Base-by-base conservation (phyloP, 2,797 vertebrate genomes). In the Morelia viridis region DNA sequence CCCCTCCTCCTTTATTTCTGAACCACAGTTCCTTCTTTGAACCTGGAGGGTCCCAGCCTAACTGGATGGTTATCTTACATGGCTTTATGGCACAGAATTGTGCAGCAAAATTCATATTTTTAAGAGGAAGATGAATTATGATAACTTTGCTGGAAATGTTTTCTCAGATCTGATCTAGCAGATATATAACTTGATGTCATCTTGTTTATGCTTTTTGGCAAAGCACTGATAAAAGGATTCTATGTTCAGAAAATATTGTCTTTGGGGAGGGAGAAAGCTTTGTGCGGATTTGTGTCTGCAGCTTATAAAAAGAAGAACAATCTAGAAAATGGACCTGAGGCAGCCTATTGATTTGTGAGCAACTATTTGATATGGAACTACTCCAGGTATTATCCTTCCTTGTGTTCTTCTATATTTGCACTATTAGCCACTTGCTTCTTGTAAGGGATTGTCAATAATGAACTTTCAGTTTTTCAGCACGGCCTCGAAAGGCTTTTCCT, bases 321-420 rank as follows among this genome's bases (percentile, higher is more conserved):
- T 26, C n/a, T 17, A 84, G 84, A 41, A 84, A 65, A 26, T 90
- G 22, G 50, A 90, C 92, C 89, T 62, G 50, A 85, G 91, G 58
- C 46, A 91, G n/a, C 80, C 60, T 31, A 84, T 5, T 91, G 93
- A n/a, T 41, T 56, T 31, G 57, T 12, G 83, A 41, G 13, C 89
- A 71, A 85, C 57, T 56, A 1, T 57, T 50, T 26, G n/a, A 61
- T 15, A n/a, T 13, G 35, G 28, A n/a, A 26, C 41, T 5, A 31
- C 24, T 41, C 5, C 10, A 9, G 60, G 64, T 53, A 58, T 41
- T 28, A 56, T 65, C 6, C 12, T 93, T 94, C 91, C 1, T 31
- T 71, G 83, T 31, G 0, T 90, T 94, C 89, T 31, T 89, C 5
- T 26, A 26, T 19, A 35, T 41, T 64, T 56, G 24, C 46, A 35